A percentile compares a stretch with the other conserved stretches of the same genome.
Conservation (phyloP, 2,113 vertebrate species). For the Myrmophylax atrothorax region DNA sequence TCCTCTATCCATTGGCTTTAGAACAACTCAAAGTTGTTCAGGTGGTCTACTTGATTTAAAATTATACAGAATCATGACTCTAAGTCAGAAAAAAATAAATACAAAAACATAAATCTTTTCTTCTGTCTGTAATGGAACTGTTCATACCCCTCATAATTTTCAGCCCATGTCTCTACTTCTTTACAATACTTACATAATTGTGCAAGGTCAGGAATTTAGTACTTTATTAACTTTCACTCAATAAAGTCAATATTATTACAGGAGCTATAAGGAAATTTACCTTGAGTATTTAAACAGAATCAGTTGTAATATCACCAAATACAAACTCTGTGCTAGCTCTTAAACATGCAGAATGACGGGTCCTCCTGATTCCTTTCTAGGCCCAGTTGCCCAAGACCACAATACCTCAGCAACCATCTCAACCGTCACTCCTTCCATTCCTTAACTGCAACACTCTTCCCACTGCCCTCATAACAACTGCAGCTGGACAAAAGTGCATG, state of each 20-base stretch:
- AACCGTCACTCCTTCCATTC: rapidly evolving
- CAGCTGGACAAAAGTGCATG: not conserved
- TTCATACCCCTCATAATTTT: not conserved
- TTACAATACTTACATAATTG: not conserved
- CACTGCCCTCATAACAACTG: not conserved
- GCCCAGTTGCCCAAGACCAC: not conserved
- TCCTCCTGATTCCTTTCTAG: not conserved
- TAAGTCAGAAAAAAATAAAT: not conserved
- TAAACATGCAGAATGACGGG: not conserved
- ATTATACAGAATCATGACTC: not conserved
- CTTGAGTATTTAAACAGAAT: not conserved
- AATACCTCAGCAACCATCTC: not conserved
- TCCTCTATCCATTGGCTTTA: not conserved
- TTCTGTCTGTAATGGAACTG: not conserved
- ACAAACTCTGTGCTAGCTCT: not conserved
- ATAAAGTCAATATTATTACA: not conserved
- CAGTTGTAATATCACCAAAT: not conserved
- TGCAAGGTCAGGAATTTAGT: not conserved
- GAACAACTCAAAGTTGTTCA: not conserved
- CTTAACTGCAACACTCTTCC: not conserved
- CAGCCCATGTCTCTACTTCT: not conserved
- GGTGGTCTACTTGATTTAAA: not conserved
- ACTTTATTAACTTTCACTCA: not conserved
- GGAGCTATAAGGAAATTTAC: not conserved
- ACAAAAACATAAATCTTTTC: not conserved